These are phyloP conservation scores for Phorcus lineatus DNA, from an alignment of 2,888 invertebrate genomes.

Conservation along the genomic window DNA sequence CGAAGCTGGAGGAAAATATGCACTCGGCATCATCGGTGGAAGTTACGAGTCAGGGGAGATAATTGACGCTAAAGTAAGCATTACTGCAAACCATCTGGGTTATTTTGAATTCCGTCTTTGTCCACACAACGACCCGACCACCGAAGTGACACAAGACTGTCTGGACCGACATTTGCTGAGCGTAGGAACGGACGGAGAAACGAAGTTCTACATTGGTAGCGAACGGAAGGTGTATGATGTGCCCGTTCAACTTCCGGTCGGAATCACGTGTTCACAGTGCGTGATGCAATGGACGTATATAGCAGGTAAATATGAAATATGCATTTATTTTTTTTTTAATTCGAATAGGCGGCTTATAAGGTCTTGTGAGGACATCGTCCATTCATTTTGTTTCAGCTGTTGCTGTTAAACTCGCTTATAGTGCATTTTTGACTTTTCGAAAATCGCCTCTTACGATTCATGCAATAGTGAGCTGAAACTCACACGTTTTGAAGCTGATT, in stretches of 20 bases:
- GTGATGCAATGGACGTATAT: slow-evolving; percentile 68
- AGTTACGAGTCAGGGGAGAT: slow-evolving; percentile 52
- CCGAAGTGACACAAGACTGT: slow-evolving; percentile 52
- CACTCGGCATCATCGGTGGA: slow-evolving; percentile 48
- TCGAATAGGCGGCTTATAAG: too few species aligned
- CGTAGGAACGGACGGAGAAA: not conserved
- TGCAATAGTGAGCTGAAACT: too few species aligned
- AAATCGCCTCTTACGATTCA: too few species aligned
- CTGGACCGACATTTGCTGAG: slow-evolving; percentile 49
- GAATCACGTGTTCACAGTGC: slow-evolving; percentile 57
- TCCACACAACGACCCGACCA: slow-evolving; percentile 42
- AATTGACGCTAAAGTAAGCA: slow-evolving; percentile 52
- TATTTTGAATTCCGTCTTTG: slow-evolving; percentile 66
- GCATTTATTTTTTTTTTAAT: not conserved
- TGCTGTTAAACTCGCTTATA: too few species aligned
- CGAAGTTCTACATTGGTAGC: not conserved
- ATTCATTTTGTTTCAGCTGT: too few species aligned
- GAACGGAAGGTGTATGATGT: slow-evolving; percentile 2
- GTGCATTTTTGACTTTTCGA: too few species aligned
- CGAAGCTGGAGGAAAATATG: slow-evolving; percentile 40
- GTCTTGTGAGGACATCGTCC: too few species aligned
- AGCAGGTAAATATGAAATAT: slow-evolving; percentile 51
- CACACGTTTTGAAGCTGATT: too few species aligned
- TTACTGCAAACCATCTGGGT: slow-evolving; percentile 64
- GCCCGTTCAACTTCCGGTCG: slow-evolving; percentile 47